These are phyloP conservation scores for Onthophagus taurus DNA, from an alignment of 1,140 invertebrate species.

Conservation along the genomic window DNA sequence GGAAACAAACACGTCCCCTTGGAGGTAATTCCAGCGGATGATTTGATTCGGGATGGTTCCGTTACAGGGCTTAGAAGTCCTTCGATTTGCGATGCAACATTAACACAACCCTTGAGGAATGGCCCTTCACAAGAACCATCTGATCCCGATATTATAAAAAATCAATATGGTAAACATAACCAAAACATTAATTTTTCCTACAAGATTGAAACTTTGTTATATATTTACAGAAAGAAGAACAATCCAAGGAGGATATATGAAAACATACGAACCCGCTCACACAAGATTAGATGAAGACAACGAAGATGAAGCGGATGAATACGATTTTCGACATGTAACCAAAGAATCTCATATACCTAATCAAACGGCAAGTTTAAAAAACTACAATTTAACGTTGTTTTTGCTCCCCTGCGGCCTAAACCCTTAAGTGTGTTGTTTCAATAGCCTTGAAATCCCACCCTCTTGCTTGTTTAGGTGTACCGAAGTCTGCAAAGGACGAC, in stretches of 20 bases:
- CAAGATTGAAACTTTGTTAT: background rate
- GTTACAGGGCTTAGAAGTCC: constrained; percentile 30
- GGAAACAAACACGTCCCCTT: constrained; percentile 55
- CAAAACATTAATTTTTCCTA: too few species aligned
- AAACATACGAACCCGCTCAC: constrained; percentile 33
- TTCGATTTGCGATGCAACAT: constrained; percentile 22
- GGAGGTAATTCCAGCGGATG: constrained; percentile 35
- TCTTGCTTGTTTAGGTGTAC: constrained; percentile 44
- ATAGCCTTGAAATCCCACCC: background rate
- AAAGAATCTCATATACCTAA: constrained; percentile 35
- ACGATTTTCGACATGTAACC: constrained; percentile 36
- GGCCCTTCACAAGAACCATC: constrained; percentile 34
- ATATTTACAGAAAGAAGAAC: constrained; percentile 29
- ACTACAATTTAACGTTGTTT: background rate
- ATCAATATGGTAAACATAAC: constrained; percentile 69
- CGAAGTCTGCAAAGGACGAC: constrained; percentile 56
- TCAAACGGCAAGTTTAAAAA: constrained; percentile 29
- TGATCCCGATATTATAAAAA: constrained; percentile 74
- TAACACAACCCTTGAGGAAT: constrained; percentile 29
- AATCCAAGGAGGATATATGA: constrained; percentile 33
- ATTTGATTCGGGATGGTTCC: constrained; percentile 33
- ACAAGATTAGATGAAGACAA: constrained; percentile 30
- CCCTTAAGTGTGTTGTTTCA: background rate
- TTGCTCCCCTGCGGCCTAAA: background rate
- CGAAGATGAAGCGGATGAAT: constrained; percentile 33